Percentiles rank a stretch among this genome's conserved stretches.
phyloP scores from a whole-genome alignment of 2,113 vertebrate species.

The Mustela nigripes region DNA sequence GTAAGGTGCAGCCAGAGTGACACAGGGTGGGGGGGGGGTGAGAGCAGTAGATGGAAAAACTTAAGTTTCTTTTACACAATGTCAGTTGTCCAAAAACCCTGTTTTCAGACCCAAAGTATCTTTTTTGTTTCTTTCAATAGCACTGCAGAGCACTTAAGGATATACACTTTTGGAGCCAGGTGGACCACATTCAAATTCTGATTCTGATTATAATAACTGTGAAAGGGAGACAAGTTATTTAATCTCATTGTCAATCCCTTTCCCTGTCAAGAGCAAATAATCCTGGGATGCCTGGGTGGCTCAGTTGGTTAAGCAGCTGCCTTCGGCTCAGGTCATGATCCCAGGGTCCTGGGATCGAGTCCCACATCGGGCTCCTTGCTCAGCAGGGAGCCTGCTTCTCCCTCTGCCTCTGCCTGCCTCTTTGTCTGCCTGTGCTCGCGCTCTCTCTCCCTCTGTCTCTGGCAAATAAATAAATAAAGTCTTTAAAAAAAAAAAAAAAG shows the following conservation, averaged over 20 bases:
- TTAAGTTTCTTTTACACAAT: neutral
- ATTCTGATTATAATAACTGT: neutral
- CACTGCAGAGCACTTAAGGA: neutral
- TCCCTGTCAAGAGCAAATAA: neutral
- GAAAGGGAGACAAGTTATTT: neutral
- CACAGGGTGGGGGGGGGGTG: neutral
- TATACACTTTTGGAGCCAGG: neutral
- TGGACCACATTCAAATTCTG: neutral
- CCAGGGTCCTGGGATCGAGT: no score
- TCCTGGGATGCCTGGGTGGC: no score
- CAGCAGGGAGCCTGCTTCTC: no score
- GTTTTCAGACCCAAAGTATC: neutral
- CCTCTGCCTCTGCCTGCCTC: no score
- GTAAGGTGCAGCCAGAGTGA: neutral
- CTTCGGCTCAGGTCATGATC: no score
- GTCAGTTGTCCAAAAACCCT: neutral
- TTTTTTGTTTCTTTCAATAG: slow-evolving; percentile 15
- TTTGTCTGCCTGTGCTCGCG: no score
- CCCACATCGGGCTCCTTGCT: no score
- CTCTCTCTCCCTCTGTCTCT: no score
- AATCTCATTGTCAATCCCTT: neutral
- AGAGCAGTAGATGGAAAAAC: neutral
- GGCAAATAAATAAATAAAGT: no score
- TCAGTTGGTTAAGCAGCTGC: no score
- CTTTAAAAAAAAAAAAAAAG: no score